Evolutionary conservation across 2,888 invertebrate genomes (phyloP), one percentile per base, ranked within the genome.

Genomic region (Masnerella sp.): DNA sequence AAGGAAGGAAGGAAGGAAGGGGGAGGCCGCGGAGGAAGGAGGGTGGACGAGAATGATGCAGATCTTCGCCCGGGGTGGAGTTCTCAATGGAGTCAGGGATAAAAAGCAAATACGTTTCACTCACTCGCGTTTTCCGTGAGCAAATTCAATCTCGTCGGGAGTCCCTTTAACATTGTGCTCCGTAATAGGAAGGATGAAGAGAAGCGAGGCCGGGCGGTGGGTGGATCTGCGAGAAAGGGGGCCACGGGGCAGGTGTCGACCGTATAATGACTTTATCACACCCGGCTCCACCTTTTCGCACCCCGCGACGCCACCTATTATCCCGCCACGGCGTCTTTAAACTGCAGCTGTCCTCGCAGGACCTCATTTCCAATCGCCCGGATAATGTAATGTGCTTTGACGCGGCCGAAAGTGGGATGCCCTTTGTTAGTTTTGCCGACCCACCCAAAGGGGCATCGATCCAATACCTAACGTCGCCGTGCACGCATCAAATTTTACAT

Each of bases 101-200:
- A 85, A 85, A 85, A 86, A 85, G 86, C 85, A 85, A 86, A 85
- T 85, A 85, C 84, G 84, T 84, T 86, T 85, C 84, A 84, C 84
- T 85, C 84, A 82, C 84, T 84, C 85, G 85, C 84, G 82, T 84
- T 85, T 85, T 84, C 85, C 83, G 85, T 85, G 85, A 83, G 85
- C 84, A 85, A 86, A 86, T 85, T 86, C 85, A 86, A 86, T 86
- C 85, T 86, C 84, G 85, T 83, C 82, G 82, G 83, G 83, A 83
- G 82, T 83, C 83, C 83, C 84, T 83, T 84, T 85, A 85, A 85
- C 85, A 85, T 85, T 85, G 85, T 85, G 81, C 83, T 20, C 78
- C 78, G 82, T 85, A 85, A 85, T 85, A 84, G 85, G 82, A 81
- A 85, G 82, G 83, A 84, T 83, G 84, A 83, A 83, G 84, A 81